Evolutionary conservation across 1,140 invertebrate species (phyloP).

Genomic region (Formica exsecta): DNA sequence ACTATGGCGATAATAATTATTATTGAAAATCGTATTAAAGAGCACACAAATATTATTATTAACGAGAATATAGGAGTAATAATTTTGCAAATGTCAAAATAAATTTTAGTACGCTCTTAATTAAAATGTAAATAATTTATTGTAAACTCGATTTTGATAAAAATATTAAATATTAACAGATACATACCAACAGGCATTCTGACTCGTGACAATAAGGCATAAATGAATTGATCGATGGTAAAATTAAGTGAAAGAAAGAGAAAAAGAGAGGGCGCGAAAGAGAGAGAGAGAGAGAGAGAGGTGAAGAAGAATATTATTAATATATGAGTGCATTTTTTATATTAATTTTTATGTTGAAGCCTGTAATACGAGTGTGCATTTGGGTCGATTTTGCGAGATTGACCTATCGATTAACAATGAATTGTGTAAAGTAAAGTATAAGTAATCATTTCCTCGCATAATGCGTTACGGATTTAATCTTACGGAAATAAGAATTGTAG

Average conservation of each 20-base stretch:
- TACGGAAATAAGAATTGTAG: constrained; percentile 61
- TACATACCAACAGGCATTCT: constrained; percentile 52
- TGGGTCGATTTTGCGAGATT: constrained; percentile 16
- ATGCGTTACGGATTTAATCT: constrained; percentile 36
- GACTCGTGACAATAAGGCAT: constrained; percentile 76
- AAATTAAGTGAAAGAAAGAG: constrained; percentile 24
- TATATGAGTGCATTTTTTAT: constrained; percentile 54
- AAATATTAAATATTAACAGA: constrained; percentile 23
- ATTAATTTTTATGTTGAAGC: constrained; percentile 46
- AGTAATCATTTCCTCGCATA: not conserved
- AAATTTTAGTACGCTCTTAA: not conserved
- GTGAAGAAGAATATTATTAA: constrained; percentile 31
- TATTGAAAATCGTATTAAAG: not conserved
- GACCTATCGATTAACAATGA: constrained; percentile 19
- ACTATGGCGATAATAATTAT: not conserved
- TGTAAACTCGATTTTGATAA: constrained; percentile 13
- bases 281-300: constrained; percentile 47
- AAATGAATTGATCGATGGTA: constrained; percentile 57
- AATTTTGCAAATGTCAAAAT: not conserved
- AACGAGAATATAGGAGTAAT: not conserved
- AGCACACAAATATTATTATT: not conserved
- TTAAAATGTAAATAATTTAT: constrained; percentile 2
- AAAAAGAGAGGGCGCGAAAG: constrained; percentile 22
- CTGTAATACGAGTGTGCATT: constrained; percentile 41
- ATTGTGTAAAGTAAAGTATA: constrained; percentile 18